Percentiles rank a stretch among this genome's conserved stretches.
These are phyloP conservation scores for Helobdella robusta DNA, from an alignment of 2,888 invertebrate species.

Conservation along the genomic window DNA sequence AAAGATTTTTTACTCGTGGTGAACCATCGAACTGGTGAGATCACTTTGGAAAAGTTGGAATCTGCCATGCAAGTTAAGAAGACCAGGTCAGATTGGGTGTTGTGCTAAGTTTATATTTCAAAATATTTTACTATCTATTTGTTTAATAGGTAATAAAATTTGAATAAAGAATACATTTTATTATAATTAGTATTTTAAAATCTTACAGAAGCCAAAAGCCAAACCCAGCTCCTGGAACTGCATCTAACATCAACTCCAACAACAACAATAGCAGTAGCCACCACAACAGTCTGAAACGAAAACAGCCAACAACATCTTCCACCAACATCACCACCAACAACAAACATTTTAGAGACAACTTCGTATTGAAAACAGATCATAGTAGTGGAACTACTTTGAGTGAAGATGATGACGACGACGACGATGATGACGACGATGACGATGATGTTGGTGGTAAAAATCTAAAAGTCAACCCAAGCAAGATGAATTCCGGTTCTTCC, in stretches of 20 bases:
- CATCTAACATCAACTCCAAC: neutral
- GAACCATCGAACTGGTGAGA: slow-evolving; percentile 81
- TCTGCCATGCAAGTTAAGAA: slow-evolving; percentile 62
- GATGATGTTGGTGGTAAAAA: neutral
- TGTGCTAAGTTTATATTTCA: too few relatives aligned
- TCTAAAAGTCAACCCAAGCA: too few relatives aligned
- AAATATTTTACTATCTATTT: too few relatives aligned
- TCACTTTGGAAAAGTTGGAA: slow-evolving; percentile 79
- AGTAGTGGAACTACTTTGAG: neutral
- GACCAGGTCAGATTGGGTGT: too few relatives aligned
- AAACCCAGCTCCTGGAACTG: neutral
- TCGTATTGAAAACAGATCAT: neutral
- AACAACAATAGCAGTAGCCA: neutral
- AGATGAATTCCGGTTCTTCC: neutral
- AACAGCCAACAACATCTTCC: neutral
- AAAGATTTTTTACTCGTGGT: slow-evolving; percentile 92
- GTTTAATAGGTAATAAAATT: too few relatives aligned
- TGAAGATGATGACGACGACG: slow-evolving; percentile 13
- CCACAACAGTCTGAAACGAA: too few relatives aligned
- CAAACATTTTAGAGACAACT: neutral
- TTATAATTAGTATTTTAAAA: too few relatives aligned
- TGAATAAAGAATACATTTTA: too few relatives aligned
- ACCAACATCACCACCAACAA: neutral
- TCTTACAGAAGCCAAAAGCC: neutral
- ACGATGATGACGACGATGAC: neutral